phyloP scores from a whole-genome alignment of 2,113 vertebrate genomes.

The Neodon shergylaensis region DNA sequence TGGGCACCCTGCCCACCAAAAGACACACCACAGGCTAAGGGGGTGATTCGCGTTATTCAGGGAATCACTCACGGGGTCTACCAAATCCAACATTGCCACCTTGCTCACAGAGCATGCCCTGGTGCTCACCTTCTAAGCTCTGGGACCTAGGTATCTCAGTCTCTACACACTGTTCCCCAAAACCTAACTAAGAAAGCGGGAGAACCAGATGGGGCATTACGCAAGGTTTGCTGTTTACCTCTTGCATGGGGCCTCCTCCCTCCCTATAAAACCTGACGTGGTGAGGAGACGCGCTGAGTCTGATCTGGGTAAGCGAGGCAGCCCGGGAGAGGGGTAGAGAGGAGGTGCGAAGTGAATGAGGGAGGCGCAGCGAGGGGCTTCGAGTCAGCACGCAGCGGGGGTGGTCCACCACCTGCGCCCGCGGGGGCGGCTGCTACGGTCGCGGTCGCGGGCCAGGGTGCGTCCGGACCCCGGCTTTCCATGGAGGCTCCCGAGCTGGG shows the following conservation, averaged over 20 bases:
- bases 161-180: background rate
- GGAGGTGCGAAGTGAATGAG: conserved; percentile 42
- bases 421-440: conserved; percentile 20
- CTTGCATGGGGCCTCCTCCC: conserved; percentile 71
- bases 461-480: background rate
- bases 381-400: conserved; percentile 7
- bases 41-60: background rate
- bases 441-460: background rate
- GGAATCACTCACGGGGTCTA: background rate
- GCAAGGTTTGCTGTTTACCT: conserved; percentile 82
- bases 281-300: background rate
- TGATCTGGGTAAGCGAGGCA: background rate
- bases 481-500: conserved; percentile 70
- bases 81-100: background rate
- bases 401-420: background rate
- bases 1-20: conserved; percentile 38
- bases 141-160: background rate
- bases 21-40: background rate
- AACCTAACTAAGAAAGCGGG: conserved; percentile 50
- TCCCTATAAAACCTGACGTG: conserved; percentile 73
- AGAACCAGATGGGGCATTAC: conserved; percentile 76
- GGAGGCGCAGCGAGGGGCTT: background rate
- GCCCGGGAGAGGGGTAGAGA: background rate
- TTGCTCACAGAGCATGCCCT: background rate
- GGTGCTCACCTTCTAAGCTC: background rate